Base-by-base conservation (phyloP, 1,140 invertebrate genomes). In the Anoplolepis gracilipes region DNA sequence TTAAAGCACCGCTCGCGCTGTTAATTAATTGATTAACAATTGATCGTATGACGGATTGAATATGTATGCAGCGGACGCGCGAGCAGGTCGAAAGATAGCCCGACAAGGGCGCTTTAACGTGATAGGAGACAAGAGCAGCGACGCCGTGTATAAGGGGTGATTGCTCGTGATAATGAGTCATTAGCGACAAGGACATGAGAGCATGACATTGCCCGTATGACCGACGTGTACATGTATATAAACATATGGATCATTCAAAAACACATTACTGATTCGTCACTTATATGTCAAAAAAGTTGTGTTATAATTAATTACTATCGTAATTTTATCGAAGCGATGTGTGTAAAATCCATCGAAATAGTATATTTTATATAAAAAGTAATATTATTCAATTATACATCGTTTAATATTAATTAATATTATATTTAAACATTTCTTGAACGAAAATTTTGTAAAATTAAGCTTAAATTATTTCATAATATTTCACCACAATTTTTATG, bases 11-110 rank as follows among this genome's bases (percentile, higher is more conserved):
- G 67, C 78, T 82, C 78, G 67, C 36, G 67, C 36, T 82, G 78
- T 82, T 82, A 82, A 82, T 82, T 82, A 82, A 82, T 82, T 82
- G 78, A 82, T 82, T 82, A 82, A 82, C 78, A 82, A 82, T 82
- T 82, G 78, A 82, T 82, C 78, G 39, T 39, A 59, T 82, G 78
- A 82, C 78, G 67, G 53, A 82, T 82, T 82, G 78, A 82, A 82
- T 82, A 82, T 82, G 78, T 82, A 82, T 82, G 78, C 36, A 82
- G 53, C 36, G 78, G 78, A 82, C 55, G 62, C 67, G n/a, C 67
- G 69, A 65, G 77, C 46, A 55, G 36, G 25, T 8, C 78, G 78
- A 82, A 82, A 82, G 78, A 82, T 82, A 82, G 67, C 67, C 0
- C 53, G 67, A 82, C 78, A 73, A 73, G 78, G 53, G 78, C 67